Percentiles rank a stretch among this genome's conserved stretches.
Conservation (phyloP, 1,140 invertebrate genomes). For the Leptonema lineaticorne region DNA sequence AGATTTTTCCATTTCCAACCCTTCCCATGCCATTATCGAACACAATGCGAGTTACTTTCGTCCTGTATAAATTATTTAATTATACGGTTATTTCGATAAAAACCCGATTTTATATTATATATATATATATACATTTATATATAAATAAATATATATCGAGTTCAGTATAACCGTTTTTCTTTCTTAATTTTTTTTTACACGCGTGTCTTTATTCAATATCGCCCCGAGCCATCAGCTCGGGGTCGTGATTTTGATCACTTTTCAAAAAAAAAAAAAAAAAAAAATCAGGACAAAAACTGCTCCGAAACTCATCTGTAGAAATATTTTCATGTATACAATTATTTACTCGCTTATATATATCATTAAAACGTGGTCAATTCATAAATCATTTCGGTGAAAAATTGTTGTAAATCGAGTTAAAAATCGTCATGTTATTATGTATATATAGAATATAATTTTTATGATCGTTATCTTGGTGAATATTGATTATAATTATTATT, state of each 20-base stretch:
- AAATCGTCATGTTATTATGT: too few species aligned
- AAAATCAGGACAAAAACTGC: background rate
- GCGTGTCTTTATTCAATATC: too few species aligned
- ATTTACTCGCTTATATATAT: too few species aligned
- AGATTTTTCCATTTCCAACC: background rate
- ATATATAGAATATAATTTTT: too few species aligned
- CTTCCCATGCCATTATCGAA: background rate
- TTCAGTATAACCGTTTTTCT: background rate
- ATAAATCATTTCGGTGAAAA: too few species aligned
- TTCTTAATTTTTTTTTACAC: too few species aligned
- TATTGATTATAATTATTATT: too few species aligned
- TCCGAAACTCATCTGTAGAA: background rate
- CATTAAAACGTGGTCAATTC: too few species aligned
- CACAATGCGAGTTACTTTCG: slow-evolving; percentile 1
- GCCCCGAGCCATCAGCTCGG: background rate
- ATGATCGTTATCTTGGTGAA: too few species aligned
- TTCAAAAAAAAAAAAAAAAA: background rate
- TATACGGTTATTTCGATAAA: slow-evolving; percentile 4
- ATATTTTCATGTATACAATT: too few species aligned
- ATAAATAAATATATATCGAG: background rate
- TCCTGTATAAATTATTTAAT: slow-evolving; percentile 14
- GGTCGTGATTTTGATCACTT: background rate
- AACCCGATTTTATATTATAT: background rate
- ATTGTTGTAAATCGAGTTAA: too few species aligned
- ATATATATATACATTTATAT: too few species aligned